These are phyloP conservation scores for Cartodere bifasciata DNA, from an alignment of 2,888 invertebrate genomes.

Conservation along the genomic window DNA sequence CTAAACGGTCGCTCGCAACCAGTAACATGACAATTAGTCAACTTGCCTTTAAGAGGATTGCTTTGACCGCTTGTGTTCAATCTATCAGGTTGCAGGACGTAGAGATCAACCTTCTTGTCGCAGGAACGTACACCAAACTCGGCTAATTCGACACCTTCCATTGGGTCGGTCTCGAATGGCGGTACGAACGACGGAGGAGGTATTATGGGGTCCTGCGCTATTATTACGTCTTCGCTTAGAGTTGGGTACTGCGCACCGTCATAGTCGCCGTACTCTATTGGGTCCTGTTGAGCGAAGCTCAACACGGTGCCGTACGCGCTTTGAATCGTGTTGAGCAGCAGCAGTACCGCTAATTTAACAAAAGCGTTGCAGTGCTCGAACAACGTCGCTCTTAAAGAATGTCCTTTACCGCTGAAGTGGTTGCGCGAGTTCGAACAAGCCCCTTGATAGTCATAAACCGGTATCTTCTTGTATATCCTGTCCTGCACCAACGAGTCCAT, in stretches of 20 bases:
- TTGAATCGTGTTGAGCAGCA: too few relatives aligned
- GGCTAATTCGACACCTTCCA: constrained; percentile 32
- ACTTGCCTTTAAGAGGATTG: constrained; percentile 77
- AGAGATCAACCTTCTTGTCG: constrained; percentile 78
- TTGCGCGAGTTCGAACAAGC: constrained; percentile 61
- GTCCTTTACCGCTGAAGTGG: constrained; percentile 49
- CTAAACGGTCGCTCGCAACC: constrained; percentile 87
- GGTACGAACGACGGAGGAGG: constrained; percentile 32
- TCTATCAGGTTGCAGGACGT: constrained; percentile 68
- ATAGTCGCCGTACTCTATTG: too few relatives aligned
- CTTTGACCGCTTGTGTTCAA: constrained; percentile 65
- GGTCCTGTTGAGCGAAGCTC: too few relatives aligned
- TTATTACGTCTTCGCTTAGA: constrained; percentile 22
- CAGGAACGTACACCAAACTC: constrained; percentile 59
- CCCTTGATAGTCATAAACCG: constrained; percentile 82
- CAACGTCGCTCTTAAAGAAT: too few relatives aligned
- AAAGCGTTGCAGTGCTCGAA: too few relatives aligned
- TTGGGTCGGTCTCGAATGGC: constrained; percentile 31
- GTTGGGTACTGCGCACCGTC: constrained; percentile 16
- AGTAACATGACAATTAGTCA: constrained; percentile 77
- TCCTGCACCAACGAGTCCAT: constrained; percentile 89
- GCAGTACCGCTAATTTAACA: too few relatives aligned
- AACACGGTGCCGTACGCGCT: too few relatives aligned
- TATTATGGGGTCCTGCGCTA: constrained; percentile 29
- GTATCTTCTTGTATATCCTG: constrained; percentile 77